These are phyloP conservation scores for Scrobipalpa atriplicella DNA, from an alignment of 2,888 invertebrate species.

Conservation along the genomic window DNA sequence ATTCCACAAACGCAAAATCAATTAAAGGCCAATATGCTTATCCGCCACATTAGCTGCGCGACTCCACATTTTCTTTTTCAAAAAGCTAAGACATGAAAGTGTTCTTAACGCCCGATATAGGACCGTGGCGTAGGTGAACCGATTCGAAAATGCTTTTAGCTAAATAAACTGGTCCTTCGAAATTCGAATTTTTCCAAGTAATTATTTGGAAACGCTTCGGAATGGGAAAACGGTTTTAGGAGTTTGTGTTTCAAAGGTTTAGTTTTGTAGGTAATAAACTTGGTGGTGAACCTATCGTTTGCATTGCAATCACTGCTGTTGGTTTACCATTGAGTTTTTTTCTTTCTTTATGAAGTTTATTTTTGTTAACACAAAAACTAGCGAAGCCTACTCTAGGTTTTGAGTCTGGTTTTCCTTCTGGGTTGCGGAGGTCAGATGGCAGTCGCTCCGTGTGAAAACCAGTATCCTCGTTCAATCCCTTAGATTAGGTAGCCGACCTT, in stretches of 20 bases:
- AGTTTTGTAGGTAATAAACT: neutral
- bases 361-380: no score
- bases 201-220: conserved; percentile 41
- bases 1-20: neutral
- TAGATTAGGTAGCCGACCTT: no score
- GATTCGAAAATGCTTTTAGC: conserved; percentile 54
- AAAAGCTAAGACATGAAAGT: conserved; percentile 37
- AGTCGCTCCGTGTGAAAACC: no score
- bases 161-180: conserved; percentile 43
- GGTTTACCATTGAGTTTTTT: no score
- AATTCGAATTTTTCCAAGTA: conserved; percentile 46
- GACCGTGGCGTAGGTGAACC: conserved; percentile 38
- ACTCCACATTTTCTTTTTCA: neutral
- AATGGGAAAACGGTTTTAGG: conserved; percentile 15
- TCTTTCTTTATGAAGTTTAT: no score
- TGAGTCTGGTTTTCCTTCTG: no score
- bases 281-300: no score
- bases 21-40: neutral
- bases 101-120: conserved; percentile 36
- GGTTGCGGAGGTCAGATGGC: no score
- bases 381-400: no score
- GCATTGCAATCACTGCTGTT: no score
- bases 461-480: no score
- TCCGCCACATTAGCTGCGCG: neutral
- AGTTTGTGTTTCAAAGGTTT: neutral